Percentiles rank a stretch among this genome's conserved stretches.
Evolutionary conservation across 2,797 vertebrate genomes (phyloP).

Genomic region (Lepus townsendii): DNA sequence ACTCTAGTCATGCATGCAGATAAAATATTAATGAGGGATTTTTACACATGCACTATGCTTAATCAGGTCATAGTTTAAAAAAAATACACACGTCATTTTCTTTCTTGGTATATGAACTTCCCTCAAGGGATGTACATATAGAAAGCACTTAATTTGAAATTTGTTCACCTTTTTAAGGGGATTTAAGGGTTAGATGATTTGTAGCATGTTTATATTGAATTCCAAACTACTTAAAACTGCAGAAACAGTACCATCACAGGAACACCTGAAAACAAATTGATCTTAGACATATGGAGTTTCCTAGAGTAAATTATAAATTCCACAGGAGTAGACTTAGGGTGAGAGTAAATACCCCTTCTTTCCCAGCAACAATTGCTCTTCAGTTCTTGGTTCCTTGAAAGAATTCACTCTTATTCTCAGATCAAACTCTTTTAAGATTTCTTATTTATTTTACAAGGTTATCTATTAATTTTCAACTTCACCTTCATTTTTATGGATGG

Average conservation of each 20-base stretch:
- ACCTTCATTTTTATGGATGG: not conserved
- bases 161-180: constrained; percentile 59
- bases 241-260: constrained; percentile 35
- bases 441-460: not conserved
- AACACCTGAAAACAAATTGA: constrained; percentile 70
- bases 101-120: not conserved
- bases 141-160: constrained; percentile 60
- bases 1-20: not conserved
- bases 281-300: constrained; percentile 26
- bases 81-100: not conserved
- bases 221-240: constrained; percentile 62
- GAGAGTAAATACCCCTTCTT: constrained; percentile 18
- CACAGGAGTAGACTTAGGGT: constrained; percentile 44
- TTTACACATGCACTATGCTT: constrained; percentile 44
- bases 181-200: constrained; percentile 74
- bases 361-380: not conserved
- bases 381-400: not conserved
- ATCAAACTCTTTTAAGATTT: not conserved
- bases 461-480: constrained; percentile 9
- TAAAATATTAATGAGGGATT: constrained; percentile 58
- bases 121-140: constrained; percentile 15
- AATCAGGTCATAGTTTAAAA: constrained; percentile 36
- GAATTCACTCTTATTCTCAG: not conserved
- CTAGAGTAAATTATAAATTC: constrained; percentile 44
- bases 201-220: constrained; percentile 71